Evolutionary conservation across 2,797 vertebrate genomes (phyloP).

Genomic region (Xiphophorus birchmanni): DNA sequence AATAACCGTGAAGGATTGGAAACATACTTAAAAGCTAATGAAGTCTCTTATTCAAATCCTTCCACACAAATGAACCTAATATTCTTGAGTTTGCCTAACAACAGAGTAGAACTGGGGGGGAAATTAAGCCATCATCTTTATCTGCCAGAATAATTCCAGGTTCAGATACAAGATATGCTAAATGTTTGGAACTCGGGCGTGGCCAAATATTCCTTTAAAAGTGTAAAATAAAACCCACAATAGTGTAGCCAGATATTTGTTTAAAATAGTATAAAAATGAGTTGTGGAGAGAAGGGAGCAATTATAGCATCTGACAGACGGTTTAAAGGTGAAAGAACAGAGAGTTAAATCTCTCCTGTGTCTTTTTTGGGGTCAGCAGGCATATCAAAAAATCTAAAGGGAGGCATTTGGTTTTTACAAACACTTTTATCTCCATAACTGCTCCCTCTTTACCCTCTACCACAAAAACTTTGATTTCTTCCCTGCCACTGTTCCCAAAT

Average conservation of each 20-base stretch:
- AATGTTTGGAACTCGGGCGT: conserved; percentile 21
- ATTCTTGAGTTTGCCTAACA: conserved; percentile 11
- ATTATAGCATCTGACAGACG: conserved; percentile 39
- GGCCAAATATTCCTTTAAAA: conserved; percentile 29
- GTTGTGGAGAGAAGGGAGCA: conserved; percentile 22
- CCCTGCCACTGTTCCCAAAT: conserved; percentile 25
- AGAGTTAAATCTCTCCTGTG: conserved; percentile 52
- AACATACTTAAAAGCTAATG: conserved; percentile 26
- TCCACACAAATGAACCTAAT: conserved; percentile 16
- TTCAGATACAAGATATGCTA: conserved; percentile 13
- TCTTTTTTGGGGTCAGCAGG: conserved; percentile 35
- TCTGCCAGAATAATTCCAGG: conserved; percentile 1
- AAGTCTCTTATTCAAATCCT: conserved; percentile 23
- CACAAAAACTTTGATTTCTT: conserved; percentile 6
- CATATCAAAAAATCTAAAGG: conserved; percentile 49
- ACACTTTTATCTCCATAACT: conserved; percentile 27
- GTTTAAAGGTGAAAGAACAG: conserved; percentile 27
- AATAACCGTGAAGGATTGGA: conserved; percentile 21
- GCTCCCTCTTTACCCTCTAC: conserved; percentile 1
- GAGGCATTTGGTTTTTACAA: conserved; percentile 42
- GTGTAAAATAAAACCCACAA: conserved; percentile 26
- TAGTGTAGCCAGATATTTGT: conserved; percentile 19
- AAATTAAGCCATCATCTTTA: conserved; percentile 5
- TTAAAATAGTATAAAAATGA: conserved; percentile 44
- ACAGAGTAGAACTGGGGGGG: neutral